A percentile compares a stretch with the other conserved stretches of the same genome.
These are phyloP conservation scores for Manis pentadactyla DNA, from an alignment of 2,797 vertebrate genomes.

Conservation along the genomic window DNA sequence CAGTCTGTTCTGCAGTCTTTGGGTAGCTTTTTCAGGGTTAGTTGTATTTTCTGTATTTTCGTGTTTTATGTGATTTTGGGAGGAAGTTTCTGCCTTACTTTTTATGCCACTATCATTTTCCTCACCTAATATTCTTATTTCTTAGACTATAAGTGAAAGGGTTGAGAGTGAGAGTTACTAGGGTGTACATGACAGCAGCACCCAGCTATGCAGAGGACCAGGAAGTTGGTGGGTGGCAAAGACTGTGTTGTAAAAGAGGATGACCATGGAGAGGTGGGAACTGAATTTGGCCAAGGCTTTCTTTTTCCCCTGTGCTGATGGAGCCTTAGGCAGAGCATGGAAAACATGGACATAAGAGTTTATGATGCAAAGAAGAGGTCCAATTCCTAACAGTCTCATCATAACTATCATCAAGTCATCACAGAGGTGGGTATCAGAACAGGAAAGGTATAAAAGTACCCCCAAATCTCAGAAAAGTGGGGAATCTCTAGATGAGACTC, in stretches of 20 bases:
- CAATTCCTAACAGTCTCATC: neutral
- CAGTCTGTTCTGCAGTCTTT: too few species aligned
- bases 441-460: slow-evolving; percentile 50
- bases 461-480: slow-evolving; percentile 64
- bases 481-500: neutral
- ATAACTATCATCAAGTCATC: slow-evolving; percentile 10
- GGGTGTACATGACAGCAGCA: slow-evolving; percentile 41
- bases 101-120: too few species aligned
- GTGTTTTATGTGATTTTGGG: too few species aligned
- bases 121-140: slow-evolving; percentile 23
- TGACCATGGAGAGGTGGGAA: slow-evolving; percentile 46
- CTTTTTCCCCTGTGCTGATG: slow-evolving; percentile 39
- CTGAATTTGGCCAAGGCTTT: slow-evolving; percentile 47
- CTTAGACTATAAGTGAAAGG: slow-evolving; percentile 65
- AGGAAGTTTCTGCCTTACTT: too few species aligned
- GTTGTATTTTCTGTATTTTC: too few species aligned
- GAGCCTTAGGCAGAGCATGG: neutral
- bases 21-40: too few species aligned
- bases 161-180: slow-evolving; percentile 56
- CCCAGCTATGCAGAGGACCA: neutral
- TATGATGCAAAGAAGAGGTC: slow-evolving; percentile 31
- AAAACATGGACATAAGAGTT: slow-evolving; percentile 43
- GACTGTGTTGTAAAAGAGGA: slow-evolving; percentile 63
- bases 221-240: slow-evolving; percentile 32
- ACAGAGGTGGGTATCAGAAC: neutral